Base-by-base conservation (phyloP, 2,888 invertebrate species). In the Troglohyphantes excavatus region DNA sequence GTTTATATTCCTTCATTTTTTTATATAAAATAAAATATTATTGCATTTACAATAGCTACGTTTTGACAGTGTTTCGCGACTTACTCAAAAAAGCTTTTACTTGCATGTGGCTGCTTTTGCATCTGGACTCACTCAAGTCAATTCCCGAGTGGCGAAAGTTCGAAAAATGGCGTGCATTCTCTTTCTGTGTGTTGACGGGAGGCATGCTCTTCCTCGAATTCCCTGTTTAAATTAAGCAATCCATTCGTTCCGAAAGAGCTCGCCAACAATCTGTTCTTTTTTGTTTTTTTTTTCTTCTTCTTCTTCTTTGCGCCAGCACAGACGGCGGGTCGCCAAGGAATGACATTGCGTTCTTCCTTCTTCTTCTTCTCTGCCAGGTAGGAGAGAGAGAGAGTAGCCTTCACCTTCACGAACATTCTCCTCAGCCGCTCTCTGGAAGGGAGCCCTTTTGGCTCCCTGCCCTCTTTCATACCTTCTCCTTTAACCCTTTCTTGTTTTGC, bases 251-350 rank as follows among this genome's bases (percentile, higher is more conserved):
- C 67, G 67, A 43, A 72, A 19, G 43, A 27, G 43, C 26, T 26
- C 27, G 2, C 19, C 9, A 39, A 33, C 73, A 46, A 19, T 43
- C 43, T 72, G 33, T 72, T 72, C 43, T n/a, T n/a, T 33, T 9
- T 9, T 33, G 33, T 33, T 33, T 3, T 33, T 33, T 33, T 33
- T 9, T 33, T 33, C 33, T 6, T 21, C 39, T 46, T 19, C 26
- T 17, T 63, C 61, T 86, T 86, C 84, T 27, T 26, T n/a, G 9
- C 11, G 68, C 65, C 75, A 65, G 19, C 17, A 43, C 78, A 86
- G 85, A 86, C 85, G 59, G 85, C 85, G 68, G 68, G 85, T 59
- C 85, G 83, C 83, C 83, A 83, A 72, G 43, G 39, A 53, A 53
- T 53, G 53, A 72, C 73, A 53, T n/a, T n/a, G n/a, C n/a, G n/a